Conservation (phyloP, 2,888 invertebrate genomes). For the Choreutis nemorana region DNA sequence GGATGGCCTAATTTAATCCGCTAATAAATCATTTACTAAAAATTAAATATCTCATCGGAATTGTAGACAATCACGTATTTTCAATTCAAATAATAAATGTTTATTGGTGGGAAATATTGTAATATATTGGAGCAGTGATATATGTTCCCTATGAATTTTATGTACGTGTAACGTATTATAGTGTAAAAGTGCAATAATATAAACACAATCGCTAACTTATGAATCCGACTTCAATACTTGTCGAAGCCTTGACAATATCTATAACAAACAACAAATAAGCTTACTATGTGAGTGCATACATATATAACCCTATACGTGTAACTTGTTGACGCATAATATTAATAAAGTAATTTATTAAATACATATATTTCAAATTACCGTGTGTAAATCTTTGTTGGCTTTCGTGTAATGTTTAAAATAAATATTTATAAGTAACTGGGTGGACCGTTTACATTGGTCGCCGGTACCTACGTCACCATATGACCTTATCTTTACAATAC, state of each 20-base stretch:
- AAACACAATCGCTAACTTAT: slow-evolving; percentile 38
- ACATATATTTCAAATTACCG: slow-evolving; percentile 17
- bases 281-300: slow-evolving; percentile 33
- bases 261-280: slow-evolving; percentile 34
- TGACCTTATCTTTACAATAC: too few species aligned
- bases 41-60: too few species aligned
- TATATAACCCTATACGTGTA: slow-evolving; percentile 12
- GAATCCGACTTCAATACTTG: slow-evolving; percentile 29
- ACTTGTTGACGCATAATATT: slow-evolving; percentile 62
- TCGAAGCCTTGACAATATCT: slow-evolving; percentile 38
- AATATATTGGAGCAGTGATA: too few species aligned
- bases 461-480: too few species aligned
- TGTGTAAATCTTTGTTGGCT: slow-evolving; percentile 46
- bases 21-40: too few species aligned
- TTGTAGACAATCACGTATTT: too few species aligned
- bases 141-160: slow-evolving; percentile 7
- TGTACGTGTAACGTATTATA: slow-evolving; percentile 17
- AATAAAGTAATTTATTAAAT: slow-evolving; percentile 25
- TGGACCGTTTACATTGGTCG: too few species aligned
- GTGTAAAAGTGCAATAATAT: slow-evolving; percentile 45
- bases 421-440: too few species aligned
- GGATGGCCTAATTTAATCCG: slow-evolving; percentile 22
- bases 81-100: too few species aligned
- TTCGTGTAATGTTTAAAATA: too few species aligned
- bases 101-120: too few species aligned